Conservation (phyloP, 2,797 vertebrate species). For the Champsocephalus gunnari region DNA sequence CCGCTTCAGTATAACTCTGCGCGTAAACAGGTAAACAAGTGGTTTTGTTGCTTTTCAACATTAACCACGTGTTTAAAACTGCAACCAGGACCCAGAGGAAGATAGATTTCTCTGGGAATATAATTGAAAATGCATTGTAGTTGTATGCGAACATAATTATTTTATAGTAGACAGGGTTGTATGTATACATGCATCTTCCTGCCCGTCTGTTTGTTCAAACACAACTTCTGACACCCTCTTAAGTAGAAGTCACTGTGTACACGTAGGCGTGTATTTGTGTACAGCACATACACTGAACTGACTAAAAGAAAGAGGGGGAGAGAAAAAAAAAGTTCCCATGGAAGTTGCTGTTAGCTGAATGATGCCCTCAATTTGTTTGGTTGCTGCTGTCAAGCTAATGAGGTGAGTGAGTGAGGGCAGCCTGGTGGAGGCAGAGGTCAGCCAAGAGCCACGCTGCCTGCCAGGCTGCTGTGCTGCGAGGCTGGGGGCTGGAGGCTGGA, state of each 20-base stretch:
- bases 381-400: conserved; percentile 82
- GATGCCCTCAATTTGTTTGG: conserved; percentile 77
- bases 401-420: conserved; percentile 79
- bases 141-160: no score
- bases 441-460: conserved; percentile 75
- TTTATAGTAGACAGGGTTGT: no score
- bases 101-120: no score
- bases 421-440: conserved; percentile 78
- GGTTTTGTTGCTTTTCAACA: no score
- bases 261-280: conserved; percentile 65
- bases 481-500: conserved; percentile 19
- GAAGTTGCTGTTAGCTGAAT: conserved; percentile 56
- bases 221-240: conserved; percentile 48
- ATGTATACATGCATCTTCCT: not conserved
- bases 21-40: no score
- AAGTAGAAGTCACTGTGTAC: conserved; percentile 61
- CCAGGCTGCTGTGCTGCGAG: conserved; percentile 71
- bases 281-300: conserved; percentile 39
- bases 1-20: conserved; percentile 38
- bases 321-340: conserved; percentile 67
- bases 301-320: conserved; percentile 15
- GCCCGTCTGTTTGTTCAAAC: conserved; percentile 45
- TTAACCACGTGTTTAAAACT: no score
- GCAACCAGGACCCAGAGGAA: no score
- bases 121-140: no score